Conservation (phyloP, 2,888 invertebrate genomes). For the Campoletis raptor region DNA sequence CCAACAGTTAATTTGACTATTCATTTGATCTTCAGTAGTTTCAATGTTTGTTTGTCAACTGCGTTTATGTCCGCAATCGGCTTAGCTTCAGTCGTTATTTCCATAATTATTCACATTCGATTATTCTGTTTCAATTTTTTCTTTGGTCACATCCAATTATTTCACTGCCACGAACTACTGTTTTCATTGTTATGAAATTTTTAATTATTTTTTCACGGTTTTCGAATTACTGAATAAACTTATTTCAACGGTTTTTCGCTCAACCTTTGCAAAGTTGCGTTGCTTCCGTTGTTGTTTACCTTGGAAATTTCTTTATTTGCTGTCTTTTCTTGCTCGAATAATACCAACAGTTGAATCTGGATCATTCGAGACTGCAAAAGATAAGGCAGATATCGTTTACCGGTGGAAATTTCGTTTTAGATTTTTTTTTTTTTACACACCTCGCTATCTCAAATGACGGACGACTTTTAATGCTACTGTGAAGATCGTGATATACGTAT, state of each 20-base stretch:
- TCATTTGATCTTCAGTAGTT: background rate
- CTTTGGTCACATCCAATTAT: background rate
- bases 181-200: background rate
- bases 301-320: conserved; percentile 17
- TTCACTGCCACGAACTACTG: background rate
- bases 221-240: background rate
- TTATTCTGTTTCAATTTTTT: background rate
- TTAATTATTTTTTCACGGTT: background rate
- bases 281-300: conserved; percentile 1
- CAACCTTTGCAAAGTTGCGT: background rate
- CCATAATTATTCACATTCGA: background rate
- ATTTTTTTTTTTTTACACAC: conserved; percentile 12
- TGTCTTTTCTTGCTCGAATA: conserved; percentile 21
- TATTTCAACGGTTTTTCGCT: background rate
- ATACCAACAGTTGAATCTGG: conserved; percentile 37
- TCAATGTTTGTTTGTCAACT: background rate
- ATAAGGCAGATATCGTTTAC: conserved; percentile 44
- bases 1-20: background rate
- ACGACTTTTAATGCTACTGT: conserved; percentile 20
- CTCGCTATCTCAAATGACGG: background rate
- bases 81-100: background rate
- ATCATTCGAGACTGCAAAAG: conserved; percentile 51
- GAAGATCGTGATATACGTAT: conserved; percentile 22
- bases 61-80: background rate
- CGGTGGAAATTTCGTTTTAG: conserved; percentile 23